These are phyloP conservation scores for Drosophila pachea DNA, from an alignment of 1,140 invertebrate species.

Conservation along the genomic window DNA sequence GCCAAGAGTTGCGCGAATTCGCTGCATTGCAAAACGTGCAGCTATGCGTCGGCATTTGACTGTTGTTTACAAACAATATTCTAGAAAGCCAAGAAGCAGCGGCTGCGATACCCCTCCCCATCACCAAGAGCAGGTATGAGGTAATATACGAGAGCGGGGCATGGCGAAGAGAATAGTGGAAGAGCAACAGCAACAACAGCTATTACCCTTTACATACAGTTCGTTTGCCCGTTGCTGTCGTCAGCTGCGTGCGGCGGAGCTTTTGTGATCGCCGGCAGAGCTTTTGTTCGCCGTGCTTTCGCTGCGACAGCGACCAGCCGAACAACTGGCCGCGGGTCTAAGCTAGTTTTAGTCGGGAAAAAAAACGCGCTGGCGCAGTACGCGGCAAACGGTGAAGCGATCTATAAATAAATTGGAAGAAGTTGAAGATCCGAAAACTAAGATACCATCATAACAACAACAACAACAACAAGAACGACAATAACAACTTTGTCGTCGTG, in stretches of 20 bases:
- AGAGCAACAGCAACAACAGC: constrained; percentile 36
- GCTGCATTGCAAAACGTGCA: constrained; percentile 26
- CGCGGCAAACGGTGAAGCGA: constrained; percentile 19
- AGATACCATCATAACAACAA: neutral
- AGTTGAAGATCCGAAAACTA: neutral
- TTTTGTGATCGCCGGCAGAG: constrained; percentile 40
- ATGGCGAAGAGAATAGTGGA: neutral
- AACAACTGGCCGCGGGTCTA: constrained; percentile 32
- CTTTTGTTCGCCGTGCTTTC: constrained; percentile 28
- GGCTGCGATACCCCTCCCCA: no score
- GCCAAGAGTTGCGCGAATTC: neutral
- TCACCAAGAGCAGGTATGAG: neutral
- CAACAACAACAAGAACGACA: constrained; percentile 6
- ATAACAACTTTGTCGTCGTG: constrained; percentile 14
- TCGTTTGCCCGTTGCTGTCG: constrained; percentile 11
- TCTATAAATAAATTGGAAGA: constrained; percentile 34
- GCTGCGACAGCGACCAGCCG: constrained; percentile 5
- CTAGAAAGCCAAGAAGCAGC: constrained; percentile 17
- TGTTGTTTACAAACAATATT: constrained; percentile 53
- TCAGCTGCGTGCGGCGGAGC: constrained; percentile 14
- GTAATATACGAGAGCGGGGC: neutral
- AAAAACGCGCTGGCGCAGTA: constrained; percentile 37
- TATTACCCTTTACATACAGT: constrained; percentile 1
- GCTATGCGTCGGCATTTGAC: constrained; percentile 25
- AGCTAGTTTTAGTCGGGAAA: constrained; percentile 61